Conservation (phyloP, 2,888 invertebrate genomes). For the Iphiclides podalirius region DNA sequence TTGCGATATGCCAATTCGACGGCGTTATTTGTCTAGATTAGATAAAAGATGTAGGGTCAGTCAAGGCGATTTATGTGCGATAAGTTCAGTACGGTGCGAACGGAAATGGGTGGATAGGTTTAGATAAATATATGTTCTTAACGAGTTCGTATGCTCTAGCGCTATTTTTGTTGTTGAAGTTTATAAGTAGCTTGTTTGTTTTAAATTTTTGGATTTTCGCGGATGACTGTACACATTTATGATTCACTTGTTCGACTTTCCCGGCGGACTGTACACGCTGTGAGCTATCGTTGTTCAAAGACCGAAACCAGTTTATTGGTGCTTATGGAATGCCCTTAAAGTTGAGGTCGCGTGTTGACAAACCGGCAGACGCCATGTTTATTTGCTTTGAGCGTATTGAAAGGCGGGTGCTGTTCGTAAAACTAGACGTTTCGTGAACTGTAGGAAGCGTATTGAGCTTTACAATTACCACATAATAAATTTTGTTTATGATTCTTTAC, state of each 20-base stretch:
- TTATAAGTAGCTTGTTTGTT: too few species aligned
- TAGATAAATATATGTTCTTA: not conserved
- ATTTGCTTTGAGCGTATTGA: conserved; percentile 2
- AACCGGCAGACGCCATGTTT: not conserved
- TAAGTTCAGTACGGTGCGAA: conserved; percentile 14
- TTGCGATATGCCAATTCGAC: conserved; percentile 50
- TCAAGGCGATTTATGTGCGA: conserved; percentile 13
- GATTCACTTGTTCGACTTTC: too few species aligned
- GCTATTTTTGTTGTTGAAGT: too few species aligned
- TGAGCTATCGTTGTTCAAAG: conserved; percentile 25
- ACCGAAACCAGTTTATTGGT: conserved; percentile 28
- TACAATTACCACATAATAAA: too few species aligned
- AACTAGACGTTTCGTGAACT: too few species aligned
- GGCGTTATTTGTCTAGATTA: conserved; percentile 65
- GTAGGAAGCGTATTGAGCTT: too few species aligned
- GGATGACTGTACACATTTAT: too few species aligned
- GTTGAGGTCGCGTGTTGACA: conserved; percentile 24
- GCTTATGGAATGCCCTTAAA: conserved; percentile 25
- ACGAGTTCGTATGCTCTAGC: too few species aligned
- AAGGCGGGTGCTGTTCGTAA: too few species aligned
- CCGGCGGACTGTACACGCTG: too few species aligned
- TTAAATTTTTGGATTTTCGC: too few species aligned
- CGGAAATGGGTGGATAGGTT: conserved; percentile 13
- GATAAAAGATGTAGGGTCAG: conserved; percentile 44
- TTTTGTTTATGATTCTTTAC: too few species aligned